Base-by-base conservation (phyloP, 2,797 vertebrate species). In the Lindbergichthys nudifrons region DNA sequence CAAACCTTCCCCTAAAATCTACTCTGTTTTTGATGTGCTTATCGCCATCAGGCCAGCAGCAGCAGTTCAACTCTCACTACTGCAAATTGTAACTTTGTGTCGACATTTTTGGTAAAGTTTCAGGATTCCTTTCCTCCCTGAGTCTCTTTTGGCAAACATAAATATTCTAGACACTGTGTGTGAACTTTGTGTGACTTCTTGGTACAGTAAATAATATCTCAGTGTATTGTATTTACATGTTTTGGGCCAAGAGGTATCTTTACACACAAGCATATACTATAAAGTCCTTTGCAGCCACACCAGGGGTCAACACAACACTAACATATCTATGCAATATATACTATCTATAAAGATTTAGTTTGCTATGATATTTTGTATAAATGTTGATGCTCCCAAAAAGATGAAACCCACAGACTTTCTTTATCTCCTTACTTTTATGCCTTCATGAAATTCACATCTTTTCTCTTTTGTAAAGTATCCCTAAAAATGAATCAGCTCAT, bases 21-120 rank as follows among this genome's bases (percentile, higher is more conserved):
- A 10, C 45, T 61, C 65, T 64, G 39, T 62, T 75, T 83, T 87
- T 85, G 46, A 90, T 84, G 75, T 75, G 54, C 75, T 84, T 79
- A 83, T 85, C 79, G 3, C 62, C 68, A 64, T 83, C 57, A 67
- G 61, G 52, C 75, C 50, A 77, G 71, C 54, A 68, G 61, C 53
- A 10, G 54, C 63, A 48, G 65, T 65, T 73, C 60, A 88, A 30
- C 19, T 53, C 36, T 16, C 32, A 36, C 63, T 68, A 21, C 68
- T 4, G 58, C 19, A 53, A 53, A 67, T 52, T 74, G 47, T 42
- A 64, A 73, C 73, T 68, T 32, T 60, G 5, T 69, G 39, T 50
- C 21, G 36, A 62, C 11, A 10, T 51, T 36, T 62, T 51, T 14
- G 51, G 39, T 56, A 58, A 84, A 75, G n/a, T 65, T 68, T 65